Evolutionary conservation across 2,113 vertebrate species (phyloP), one percentile per base, ranked within the genome.

Genomic region (Oceanites oceanicus): DNA sequence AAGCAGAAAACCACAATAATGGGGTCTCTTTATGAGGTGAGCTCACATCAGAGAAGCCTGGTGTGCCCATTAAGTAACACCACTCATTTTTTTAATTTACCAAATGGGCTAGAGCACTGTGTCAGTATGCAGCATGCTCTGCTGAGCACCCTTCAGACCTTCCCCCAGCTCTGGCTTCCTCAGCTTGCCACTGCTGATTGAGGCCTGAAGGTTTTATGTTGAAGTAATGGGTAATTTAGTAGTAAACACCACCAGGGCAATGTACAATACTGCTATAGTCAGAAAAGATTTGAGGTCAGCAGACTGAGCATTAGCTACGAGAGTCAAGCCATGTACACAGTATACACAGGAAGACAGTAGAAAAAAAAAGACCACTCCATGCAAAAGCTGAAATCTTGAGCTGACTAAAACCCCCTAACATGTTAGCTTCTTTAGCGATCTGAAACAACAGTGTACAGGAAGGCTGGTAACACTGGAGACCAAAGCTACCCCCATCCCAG

Each of bases 291-390:
- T 40, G n/a, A 71, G 65, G n/a, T 47, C 62, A 70, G 45, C 68
- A 79, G 67, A 23, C 23, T 36, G 58, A 86, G 38, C 42, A 25
- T 0, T 5, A 83, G 59, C 55, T 47, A 42, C 0, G 0, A n/a
- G 32, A 80, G 38, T 15, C 50, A 27, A 45, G 63, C 26, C 49
- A 65, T 1, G 0, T 1, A 30, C 4, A 11, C 38, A 44, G 20
- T 5, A 62, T 4, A 71, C 2, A 2, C 23, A 75, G 65, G 30
- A 34, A 9, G 9, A 5, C 5, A 16, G 49, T 19, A 45, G n/a
- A n/a, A n/a, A 38, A 45, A 50, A 67, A 62, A 62, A 55, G 12
- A 56, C 4, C 8, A 25, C 19, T 90, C 40, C 26, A 16, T 55
- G n/a, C 59, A 90, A 93, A 71, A 92, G 29, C 32, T 44, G 20